These are phyloP conservation scores for Mythimna lalbum DNA, from an alignment of 2,888 invertebrate species.

Conservation along the genomic window DNA sequence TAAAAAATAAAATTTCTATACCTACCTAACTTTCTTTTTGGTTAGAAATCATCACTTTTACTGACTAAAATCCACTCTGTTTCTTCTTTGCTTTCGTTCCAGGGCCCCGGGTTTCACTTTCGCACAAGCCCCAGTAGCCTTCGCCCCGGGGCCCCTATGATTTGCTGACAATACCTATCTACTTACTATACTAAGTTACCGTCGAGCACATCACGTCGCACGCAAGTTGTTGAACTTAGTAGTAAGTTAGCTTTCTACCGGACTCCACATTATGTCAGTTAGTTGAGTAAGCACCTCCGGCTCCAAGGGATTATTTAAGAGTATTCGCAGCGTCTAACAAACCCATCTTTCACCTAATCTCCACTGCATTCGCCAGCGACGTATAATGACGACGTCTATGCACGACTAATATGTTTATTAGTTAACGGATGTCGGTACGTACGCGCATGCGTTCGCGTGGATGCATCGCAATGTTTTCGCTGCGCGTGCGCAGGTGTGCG, in stretches of 20 bases:
- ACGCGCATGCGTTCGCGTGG: slow-evolving; percentile 62
- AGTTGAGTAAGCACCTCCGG: slow-evolving; percentile 1
- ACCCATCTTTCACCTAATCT: slow-evolving; percentile 2
- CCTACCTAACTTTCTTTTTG: too few species aligned
- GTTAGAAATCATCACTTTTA: too few species aligned
- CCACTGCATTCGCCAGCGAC: slow-evolving; percentile 3
- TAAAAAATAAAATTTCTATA: background rate
- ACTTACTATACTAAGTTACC: background rate
- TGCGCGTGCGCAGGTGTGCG: slow-evolving; percentile 64
- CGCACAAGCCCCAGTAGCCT: too few species aligned
- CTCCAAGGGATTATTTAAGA: background rate
- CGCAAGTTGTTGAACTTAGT: slow-evolving; percentile 1
- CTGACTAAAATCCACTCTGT: too few species aligned
- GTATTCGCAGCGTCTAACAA: slow-evolving; percentile 4
- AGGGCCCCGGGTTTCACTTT: too few species aligned
- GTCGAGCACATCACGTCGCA: background rate
- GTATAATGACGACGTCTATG: slow-evolving; percentile 22
- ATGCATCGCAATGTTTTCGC: slow-evolving; percentile 68
- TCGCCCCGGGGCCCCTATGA: too few species aligned
- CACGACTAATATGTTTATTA: slow-evolving; percentile 56
- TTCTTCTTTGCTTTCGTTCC: too few species aligned
- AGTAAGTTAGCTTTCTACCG: slow-evolving; percentile 27
- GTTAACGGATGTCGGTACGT: slow-evolving; percentile 60
- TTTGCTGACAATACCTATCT: too few species aligned
- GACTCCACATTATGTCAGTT: background rate